A percentile compares a stretch with the other conserved stretches of the same genome.
These are phyloP conservation scores for Lepidocyrtinus sp. DNA, from an alignment of 2,888 invertebrate species.

Conservation along the genomic window DNA sequence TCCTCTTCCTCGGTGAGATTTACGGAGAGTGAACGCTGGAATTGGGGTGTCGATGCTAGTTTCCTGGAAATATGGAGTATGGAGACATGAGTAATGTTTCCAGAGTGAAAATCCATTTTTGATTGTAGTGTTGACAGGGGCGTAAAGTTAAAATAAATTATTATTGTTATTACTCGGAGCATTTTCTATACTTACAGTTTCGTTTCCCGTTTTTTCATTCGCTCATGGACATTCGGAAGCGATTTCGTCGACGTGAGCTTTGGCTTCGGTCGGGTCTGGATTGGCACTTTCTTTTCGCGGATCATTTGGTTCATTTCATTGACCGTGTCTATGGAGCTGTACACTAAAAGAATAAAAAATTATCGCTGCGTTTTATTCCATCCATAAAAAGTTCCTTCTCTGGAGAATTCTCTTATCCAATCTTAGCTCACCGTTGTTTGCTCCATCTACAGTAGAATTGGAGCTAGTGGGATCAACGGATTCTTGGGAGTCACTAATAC, in stretches of 20 bases:
- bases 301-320: slow-evolving; percentile 63
- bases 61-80: neutral
- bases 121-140: neutral
- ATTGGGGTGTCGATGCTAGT: slow-evolving; percentile 33
- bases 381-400: too few relatives aligned
- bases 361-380: too few relatives aligned
- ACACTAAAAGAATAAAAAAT: slow-evolving; percentile 21
- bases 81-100: neutral
- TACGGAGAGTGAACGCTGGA: slow-evolving; percentile 59
- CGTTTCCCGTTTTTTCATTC: slow-evolving; percentile 58
- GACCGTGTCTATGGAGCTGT: slow-evolving; percentile 61
- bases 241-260: slow-evolving; percentile 65
- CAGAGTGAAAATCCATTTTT: neutral
- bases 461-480: slow-evolving; percentile 66
- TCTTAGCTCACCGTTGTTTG: slow-evolving; percentile 43
- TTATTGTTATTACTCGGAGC: neutral
- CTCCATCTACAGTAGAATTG: slow-evolving; percentile 40
- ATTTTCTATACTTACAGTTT: slow-evolving; percentile 38
- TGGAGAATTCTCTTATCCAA: slow-evolving; percentile 17
- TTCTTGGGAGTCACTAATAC: slow-evolving; percentile 61
- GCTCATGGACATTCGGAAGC: slow-evolving; percentile 66
- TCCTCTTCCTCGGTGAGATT: slow-evolving; percentile 60
- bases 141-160: slow-evolving; percentile 7
- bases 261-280: slow-evolving; percentile 52
- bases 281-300: slow-evolving; percentile 59